phyloP scores from a whole-genome alignment of 35 echinoderm and acorn worm genomes.

The Eucidaris tribuloides region DNA sequence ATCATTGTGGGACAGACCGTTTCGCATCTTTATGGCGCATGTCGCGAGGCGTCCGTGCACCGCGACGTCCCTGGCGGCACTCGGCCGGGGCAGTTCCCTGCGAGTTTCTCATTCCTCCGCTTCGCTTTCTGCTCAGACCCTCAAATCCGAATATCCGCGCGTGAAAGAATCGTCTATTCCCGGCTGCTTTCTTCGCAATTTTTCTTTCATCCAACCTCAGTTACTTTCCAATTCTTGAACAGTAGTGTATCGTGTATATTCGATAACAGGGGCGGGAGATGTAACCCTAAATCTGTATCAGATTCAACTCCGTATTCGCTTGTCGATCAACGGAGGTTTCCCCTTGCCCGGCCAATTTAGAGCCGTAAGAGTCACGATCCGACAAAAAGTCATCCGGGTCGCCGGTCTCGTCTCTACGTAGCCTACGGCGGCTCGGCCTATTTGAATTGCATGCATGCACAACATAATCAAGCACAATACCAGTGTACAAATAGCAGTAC shows the following conservation, averaged over 20 bases:
- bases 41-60: background rate
- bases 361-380: background rate
- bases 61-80: constrained; percentile 3
- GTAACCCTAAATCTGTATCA: constrained; percentile 29
- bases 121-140: constrained; percentile 60
- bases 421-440: too few species aligned
- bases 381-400: constrained; percentile 8
- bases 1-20: background rate
- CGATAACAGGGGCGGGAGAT: constrained; percentile 31
- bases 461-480: too few species aligned
- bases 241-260: constrained; percentile 25
- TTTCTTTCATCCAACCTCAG: constrained; percentile 23
- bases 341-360: constrained; percentile 7
- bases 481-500: too few species aligned
- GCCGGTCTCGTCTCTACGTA: constrained; percentile 19
- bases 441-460: too few species aligned
- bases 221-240: constrained; percentile 41
- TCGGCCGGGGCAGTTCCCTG: constrained; percentile 7
- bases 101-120: constrained; percentile 23
- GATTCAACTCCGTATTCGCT: constrained; percentile 29
- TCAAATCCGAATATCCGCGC: constrained; percentile 52
- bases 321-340: constrained; percentile 33
- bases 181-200: constrained; percentile 14
- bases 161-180: constrained; percentile 19
- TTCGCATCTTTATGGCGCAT: background rate